Conservation (phyloP, 2,113 vertebrate species). For the Oryzias curvinotus region DNA sequence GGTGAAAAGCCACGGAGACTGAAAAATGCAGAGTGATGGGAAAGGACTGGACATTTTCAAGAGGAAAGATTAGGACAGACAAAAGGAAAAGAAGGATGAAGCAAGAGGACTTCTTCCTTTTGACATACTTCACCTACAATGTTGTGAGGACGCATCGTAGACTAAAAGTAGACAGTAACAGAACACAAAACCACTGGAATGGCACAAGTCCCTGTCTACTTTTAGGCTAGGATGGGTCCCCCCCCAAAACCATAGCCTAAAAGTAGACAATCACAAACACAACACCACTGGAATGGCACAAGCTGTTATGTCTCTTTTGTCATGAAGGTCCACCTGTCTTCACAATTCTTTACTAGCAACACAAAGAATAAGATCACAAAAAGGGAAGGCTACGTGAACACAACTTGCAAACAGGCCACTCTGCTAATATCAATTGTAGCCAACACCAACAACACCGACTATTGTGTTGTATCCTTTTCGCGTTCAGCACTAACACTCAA, state of each 20-base stretch:
- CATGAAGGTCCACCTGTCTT: conserved; percentile 45
- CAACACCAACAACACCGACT: conserved; percentile 6
- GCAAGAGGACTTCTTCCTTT: conserved; percentile 6
- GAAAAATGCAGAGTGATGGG: conserved; percentile 32
- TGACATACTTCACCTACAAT: conserved; percentile 44
- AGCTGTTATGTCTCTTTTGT: conserved; percentile 58
- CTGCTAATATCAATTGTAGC: neutral
- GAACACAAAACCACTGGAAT: conserved; percentile 22
- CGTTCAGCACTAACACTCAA: conserved; percentile 37
- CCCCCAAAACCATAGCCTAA: too few species aligned
- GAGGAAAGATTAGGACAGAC: conserved; percentile 14
- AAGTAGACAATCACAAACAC: conserved; percentile 40
- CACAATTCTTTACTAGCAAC: too few species aligned
- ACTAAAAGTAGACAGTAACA: conserved; percentile 38
- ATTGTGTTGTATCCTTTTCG: neutral
- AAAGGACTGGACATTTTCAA: conserved; percentile 2
- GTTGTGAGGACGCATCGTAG: neutral
- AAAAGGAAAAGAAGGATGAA: conserved; percentile 1
- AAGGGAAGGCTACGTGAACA: conserved; percentile 4
- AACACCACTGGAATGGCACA: conserved; percentile 27
- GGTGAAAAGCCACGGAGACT: conserved; percentile 50
- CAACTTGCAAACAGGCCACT: too few species aligned
- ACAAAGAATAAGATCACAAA: neutral
- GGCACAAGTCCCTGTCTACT: too few species aligned
- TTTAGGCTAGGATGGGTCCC: too few species aligned